Base-by-base conservation (phyloP, 23 tunicate species). In the Clavelina lepadiformis region DNA sequence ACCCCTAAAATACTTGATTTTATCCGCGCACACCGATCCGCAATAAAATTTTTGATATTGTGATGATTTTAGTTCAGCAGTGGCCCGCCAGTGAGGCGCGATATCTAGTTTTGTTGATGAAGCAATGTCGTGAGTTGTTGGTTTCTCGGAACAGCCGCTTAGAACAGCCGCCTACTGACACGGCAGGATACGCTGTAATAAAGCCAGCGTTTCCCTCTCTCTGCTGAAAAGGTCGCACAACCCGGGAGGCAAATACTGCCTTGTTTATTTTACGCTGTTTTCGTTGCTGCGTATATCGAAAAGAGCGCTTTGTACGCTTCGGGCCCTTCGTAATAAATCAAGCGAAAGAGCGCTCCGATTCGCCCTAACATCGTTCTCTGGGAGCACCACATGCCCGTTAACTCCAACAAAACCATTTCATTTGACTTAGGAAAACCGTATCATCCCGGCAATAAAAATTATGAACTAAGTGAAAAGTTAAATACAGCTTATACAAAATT, bases 251-350 rank as follows among this genome's bases (percentile, higher is more conserved):
- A 51, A 70, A 69, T 56, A 33, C 41, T 37, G 67, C 65, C 61
- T 54, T 78, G 84, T 78, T 78, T 78, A 78, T 78, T 78, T 78
- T 78, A 35, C 66, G 37, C 84, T 78, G 84, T 78, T 74, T 74
- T 61, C 67, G 78, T 59, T 72, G 78, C 67, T 62, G 35, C 70
- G 84, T 71, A 38, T 68, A 59, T 68, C 75, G 73, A 58, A 33
- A n/a, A 44, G 65, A 55, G 71, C n/a, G 73, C 73, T 58, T 62
- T 78, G 58, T 58, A 44, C 75, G 66, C 75, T 38, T 47, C 58
- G 69, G 75, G 75, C 84, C 60, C 69, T 78, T 67, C 56, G 75
- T 46, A 67, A 68, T 68, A 68, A 78, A 78, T 78, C 75, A 78
- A 68, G 75, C 75, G 31, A 5, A 61, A 53, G 72, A 63, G 25